These are phyloP conservation scores for Lottia scabra DNA, from an alignment of 2,888 invertebrate species.

Conservation along the genomic window DNA sequence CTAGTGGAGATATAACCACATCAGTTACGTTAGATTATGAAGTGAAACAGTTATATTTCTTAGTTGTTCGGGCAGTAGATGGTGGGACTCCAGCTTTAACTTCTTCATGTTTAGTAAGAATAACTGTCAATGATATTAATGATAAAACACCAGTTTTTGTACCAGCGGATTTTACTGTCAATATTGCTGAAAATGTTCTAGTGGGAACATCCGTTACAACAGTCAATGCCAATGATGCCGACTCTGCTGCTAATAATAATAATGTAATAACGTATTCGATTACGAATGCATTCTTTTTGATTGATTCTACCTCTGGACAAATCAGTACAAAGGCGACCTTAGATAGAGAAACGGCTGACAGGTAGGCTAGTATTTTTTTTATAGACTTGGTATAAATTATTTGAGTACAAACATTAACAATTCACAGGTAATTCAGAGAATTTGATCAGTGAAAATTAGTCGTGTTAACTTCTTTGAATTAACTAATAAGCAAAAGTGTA, in stretches of 20 bases:
- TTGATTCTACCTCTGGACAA: conserved; percentile 41
- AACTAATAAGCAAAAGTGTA: too few relatives aligned
- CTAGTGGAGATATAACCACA: conserved; percentile 21
- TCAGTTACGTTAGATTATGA: conserved; percentile 29
- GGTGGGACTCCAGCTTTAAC: conserved; percentile 32
- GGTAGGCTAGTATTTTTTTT: conserved; percentile 28
- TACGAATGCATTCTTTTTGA: conserved; percentile 34
- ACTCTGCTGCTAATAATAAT: conserved; percentile 23
- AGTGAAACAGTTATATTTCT: conserved; percentile 19
- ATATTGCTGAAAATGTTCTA: conserved; percentile 37
- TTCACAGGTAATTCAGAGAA: too few relatives aligned
- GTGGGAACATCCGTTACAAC: conserved; percentile 36
- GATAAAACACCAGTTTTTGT: conserved; percentile 54
- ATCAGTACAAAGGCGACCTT: conserved; percentile 40
- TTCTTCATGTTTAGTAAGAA: conserved; percentile 37
- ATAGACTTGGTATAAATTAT: too few relatives aligned
- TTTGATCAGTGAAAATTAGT: too few relatives aligned
- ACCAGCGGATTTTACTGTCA: conserved; percentile 30
- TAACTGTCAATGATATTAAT: conserved; percentile 52
- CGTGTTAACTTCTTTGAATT: too few relatives aligned
- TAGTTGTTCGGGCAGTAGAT: conserved; percentile 36
- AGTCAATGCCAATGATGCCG: conserved; percentile 41
- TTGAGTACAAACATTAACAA: too few relatives aligned
- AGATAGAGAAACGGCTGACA: conserved; percentile 48
- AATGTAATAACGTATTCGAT: conserved; percentile 27